Evolutionary conservation across 2,113 vertebrate genomes (phyloP).

Genomic region (Tamias sibiricus): DNA sequence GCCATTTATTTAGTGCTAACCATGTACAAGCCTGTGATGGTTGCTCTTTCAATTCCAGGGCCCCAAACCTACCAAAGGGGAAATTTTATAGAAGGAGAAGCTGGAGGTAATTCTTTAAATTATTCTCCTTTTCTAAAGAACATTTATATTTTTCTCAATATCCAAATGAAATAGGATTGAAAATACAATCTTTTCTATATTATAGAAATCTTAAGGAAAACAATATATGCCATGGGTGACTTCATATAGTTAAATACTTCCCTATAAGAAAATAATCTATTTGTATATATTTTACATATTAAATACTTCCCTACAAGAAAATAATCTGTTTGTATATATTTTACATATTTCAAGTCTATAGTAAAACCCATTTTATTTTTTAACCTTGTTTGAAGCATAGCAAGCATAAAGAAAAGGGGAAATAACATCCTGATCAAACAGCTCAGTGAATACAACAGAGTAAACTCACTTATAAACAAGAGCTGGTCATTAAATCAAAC

Average conservation of each 20-base stretch:
- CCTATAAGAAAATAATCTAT: background rate
- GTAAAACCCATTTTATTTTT: background rate
- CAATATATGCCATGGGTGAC: background rate
- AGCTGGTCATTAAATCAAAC: background rate
- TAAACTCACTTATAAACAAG: background rate
- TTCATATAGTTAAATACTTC: background rate
- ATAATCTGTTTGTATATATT: background rate
- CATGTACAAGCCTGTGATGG: background rate
- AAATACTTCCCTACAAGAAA: background rate
- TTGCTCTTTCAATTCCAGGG: background rate
- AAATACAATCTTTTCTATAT: background rate
- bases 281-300: background rate
- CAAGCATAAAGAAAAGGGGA: background rate
- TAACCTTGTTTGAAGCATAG: slow-evolving; percentile 9
- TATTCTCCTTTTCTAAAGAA: background rate
- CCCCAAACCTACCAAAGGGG: background rate
- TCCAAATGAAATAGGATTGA: background rate
- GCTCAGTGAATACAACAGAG: background rate
- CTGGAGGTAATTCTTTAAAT: background rate
- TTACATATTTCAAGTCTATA: background rate
- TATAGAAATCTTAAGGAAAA: background rate
- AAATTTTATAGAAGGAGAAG: background rate
- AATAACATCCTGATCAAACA: background rate
- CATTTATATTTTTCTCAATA: background rate
- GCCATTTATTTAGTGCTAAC: background rate